A percentile compares a stretch with the other conserved stretches of the same genome.
phyloP scores from a whole-genome alignment of 2,888 invertebrate species.

The Erebia epiphron region DNA sequence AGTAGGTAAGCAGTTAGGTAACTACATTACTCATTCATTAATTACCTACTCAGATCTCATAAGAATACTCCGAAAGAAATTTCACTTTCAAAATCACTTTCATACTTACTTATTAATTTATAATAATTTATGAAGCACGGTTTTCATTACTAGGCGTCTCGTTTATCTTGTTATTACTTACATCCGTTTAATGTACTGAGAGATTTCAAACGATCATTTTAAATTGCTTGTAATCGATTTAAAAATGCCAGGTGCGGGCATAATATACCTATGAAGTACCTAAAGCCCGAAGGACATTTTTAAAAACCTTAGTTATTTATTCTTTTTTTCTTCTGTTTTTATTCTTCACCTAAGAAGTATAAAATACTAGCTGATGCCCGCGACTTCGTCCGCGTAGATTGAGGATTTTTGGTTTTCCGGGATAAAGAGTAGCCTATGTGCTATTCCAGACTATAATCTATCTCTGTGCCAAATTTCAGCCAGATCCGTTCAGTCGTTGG shows the following conservation, averaged over 20 bases:
- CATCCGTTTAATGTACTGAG: slow-evolving; percentile 18
- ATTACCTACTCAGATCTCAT: too few relatives aligned
- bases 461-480: too few relatives aligned
- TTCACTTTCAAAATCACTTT: slow-evolving; percentile 18
- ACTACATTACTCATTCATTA: too few relatives aligned
- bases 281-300: not conserved
- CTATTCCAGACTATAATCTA: too few relatives aligned
- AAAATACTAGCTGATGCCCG: too few relatives aligned
- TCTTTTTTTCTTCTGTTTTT: too few relatives aligned
- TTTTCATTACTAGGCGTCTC: slow-evolving; percentile 1
- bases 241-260: slow-evolving; percentile 14
- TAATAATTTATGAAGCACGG: slow-evolving; percentile 19
- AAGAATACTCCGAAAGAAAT: not conserved
- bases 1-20: too few relatives aligned
- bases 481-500: too few relatives aligned
- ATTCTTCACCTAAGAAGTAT: too few relatives aligned
- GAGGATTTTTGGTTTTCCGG: too few relatives aligned
- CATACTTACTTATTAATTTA: slow-evolving; percentile 12
- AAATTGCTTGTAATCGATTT: slow-evolving; percentile 23
- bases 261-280: not conserved
- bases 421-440: too few relatives aligned
- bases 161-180: slow-evolving; percentile 14
- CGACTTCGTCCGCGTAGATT: too few relatives aligned
- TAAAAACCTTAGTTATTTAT: not conserved
- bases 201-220: slow-evolving; percentile 11